Evolutionary conservation across 2,797 vertebrate genomes (phyloP).

Genomic region (Triplophysa yarkandensis): DNA sequence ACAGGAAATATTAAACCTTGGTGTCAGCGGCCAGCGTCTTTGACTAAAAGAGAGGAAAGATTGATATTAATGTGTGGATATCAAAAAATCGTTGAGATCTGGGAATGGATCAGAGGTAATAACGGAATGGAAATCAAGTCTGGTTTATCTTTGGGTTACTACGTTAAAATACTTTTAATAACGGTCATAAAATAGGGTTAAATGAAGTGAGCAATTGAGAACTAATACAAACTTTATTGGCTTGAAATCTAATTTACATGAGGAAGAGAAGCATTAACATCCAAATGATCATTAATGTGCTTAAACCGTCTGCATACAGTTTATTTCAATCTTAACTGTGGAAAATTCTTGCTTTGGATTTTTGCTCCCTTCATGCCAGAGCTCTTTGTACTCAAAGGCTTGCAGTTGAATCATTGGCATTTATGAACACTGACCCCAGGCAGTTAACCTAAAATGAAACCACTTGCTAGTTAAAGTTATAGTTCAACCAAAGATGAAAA

Average conservation of each 20-base stretch:
- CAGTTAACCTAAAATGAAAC: no score
- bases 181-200: neutral
- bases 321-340: no score
- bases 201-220: neutral
- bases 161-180: neutral
- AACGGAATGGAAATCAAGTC: neutral
- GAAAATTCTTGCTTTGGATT: no score
- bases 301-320: no score
- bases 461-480: no score
- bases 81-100: no score
- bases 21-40: constrained; percentile 43
- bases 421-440: no score
- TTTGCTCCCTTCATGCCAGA: no score
- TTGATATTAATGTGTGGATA: constrained; percentile 56
- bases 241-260: constrained; percentile 4
- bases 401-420: no score
- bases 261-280: neutral
- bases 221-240: constrained; percentile 3
- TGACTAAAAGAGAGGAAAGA: constrained; percentile 26
- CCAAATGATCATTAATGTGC: neutral
- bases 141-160: neutral
- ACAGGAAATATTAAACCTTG: constrained; percentile 36
- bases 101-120: no score
- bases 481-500: no score
- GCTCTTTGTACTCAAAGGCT: no score